Evolutionary conservation across 2,888 invertebrate species (phyloP).

Genomic region (Chloroclysta siterata): DNA sequence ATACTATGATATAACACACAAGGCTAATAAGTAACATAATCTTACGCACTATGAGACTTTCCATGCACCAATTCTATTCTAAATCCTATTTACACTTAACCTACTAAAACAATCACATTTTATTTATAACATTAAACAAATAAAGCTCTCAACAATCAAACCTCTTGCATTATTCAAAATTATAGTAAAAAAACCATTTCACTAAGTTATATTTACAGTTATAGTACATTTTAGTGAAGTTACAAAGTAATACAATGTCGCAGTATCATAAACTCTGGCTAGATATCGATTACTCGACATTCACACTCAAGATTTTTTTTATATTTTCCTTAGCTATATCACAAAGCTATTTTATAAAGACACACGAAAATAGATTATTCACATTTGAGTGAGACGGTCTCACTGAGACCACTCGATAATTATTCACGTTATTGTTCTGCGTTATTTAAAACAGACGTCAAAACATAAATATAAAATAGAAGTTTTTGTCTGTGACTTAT

Average conservation of each 20-base stretch:
- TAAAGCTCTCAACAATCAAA: constrained; percentile 68
- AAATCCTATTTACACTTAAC: constrained; percentile 47
- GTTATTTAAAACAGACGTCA: constrained; percentile 29
- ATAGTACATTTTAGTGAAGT: constrained; percentile 30
- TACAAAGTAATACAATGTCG: constrained; percentile 29
- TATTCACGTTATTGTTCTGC: constrained; percentile 40
- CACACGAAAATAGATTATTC: constrained; percentile 64
- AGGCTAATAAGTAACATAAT: constrained; percentile 28
- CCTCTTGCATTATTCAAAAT: constrained; percentile 55
- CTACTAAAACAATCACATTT: constrained; percentile 46
- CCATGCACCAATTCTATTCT: constrained; percentile 62
- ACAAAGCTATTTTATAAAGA: constrained; percentile 72
- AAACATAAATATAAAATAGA: constrained; percentile 22
- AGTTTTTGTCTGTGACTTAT: constrained; percentile 27
- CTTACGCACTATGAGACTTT: constrained; percentile 60
- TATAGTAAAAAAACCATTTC: constrained; percentile 58
- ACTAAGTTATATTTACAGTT: constrained; percentile 56
- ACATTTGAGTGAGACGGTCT: constrained; percentile 49
- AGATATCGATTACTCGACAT: constrained; percentile 41
- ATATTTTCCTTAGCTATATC: constrained; percentile 66
- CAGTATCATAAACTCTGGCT: constrained; percentile 40
- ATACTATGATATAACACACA: constrained; percentile 28
- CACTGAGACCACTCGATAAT: constrained; percentile 19
- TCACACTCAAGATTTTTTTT: constrained; percentile 45
- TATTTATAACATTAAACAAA: constrained; percentile 44